phyloP scores from a whole-genome alignment of 2,888 invertebrate genomes.

The Cheilosia pagana region DNA sequence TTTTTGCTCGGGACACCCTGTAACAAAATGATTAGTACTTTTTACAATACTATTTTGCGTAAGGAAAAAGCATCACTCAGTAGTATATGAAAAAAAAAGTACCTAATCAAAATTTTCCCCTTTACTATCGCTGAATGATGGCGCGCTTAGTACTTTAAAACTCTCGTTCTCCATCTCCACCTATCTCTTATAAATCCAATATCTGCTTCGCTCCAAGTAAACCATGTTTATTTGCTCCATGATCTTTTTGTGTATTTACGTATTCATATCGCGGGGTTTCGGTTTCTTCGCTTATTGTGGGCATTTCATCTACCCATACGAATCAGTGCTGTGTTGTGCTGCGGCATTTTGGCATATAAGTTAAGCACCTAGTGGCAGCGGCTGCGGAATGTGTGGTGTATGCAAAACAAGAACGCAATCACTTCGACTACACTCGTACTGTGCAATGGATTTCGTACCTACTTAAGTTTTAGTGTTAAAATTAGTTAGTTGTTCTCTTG shows the following conservation, averaged over 20 bases:
- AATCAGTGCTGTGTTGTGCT: conserved; percentile 2
- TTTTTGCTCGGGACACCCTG: too few relatives aligned
- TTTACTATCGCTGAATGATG: conserved; percentile 1
- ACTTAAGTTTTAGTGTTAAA: conserved; percentile 35
- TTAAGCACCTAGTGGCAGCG: not conserved
- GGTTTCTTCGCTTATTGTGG: conserved; percentile 27
- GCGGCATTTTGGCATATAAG: conserved; percentile 9
- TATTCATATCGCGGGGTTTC: conserved; percentile 31
- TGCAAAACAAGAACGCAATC: conserved; percentile 53
- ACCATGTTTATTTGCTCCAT: conserved; percentile 23
- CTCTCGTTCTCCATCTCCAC: conserved; percentile 14
- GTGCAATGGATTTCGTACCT: conserved; percentile 27
- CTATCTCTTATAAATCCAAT: conserved; percentile 13
- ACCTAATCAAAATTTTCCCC: too few relatives aligned
- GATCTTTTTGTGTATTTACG: conserved; percentile 27
- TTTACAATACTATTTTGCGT: too few relatives aligned
- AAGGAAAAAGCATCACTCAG: too few relatives aligned
- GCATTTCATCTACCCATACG: conserved; percentile 28
- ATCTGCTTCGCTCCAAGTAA: conserved; percentile 20
- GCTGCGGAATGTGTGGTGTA: conserved; percentile 39
- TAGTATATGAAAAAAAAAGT: too few relatives aligned
- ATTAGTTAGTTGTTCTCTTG: conserved; percentile 39
- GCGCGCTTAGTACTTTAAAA: not conserved
- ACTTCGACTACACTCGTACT: conserved; percentile 1
- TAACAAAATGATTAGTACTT: too few relatives aligned